Evolutionary conservation across 2,888 invertebrate species (phyloP), one percentile per base, ranked within the genome.

Genomic region (Tinea trinotella): DNA sequence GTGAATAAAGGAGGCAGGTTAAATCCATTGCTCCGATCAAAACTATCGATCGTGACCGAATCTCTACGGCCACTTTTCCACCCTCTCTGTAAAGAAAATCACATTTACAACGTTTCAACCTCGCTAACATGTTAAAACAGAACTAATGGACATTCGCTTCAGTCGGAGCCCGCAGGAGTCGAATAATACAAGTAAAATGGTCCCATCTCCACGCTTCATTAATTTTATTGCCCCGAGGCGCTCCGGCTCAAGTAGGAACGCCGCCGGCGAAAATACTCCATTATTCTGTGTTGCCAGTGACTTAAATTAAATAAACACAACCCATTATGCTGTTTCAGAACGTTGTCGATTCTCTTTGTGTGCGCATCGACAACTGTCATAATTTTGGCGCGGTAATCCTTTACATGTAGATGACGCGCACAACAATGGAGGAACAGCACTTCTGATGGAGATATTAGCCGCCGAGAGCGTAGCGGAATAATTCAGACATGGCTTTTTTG

Each of bases 71-170:
- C 75, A 79, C 79, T 82, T 74, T 76, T 78, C 81, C 78, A 79
- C 80, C 83, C 84, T 75, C 82, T 74, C 77, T 71, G 70, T 70
- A 75, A 70, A 81, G 80, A 80, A 84, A 85, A 85, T 85, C 83
- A 81, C 78, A 85, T 85, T 85, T 84, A 79, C 81, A 83, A 82
- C 80, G 79, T 84, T 84, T 85, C 85, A 84, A 83, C 83, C 76
- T 83, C 81, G 81, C 84, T 85, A 85, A 85, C 84, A 85, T 84
- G 85, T 85, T 85, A 84, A 85, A 85, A 85, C 83, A 84, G 85
- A 85, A 85, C 85, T 84, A 85, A 85, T 85, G 84, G 84, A 84
- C 84, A 85, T 85, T 85, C 84, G 84, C 78, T 85, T 70, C 83
- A 82, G 83, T 82, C 82, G 77, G 75, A 79, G 83, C 77, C 79